Base-by-base conservation (phyloP, 2,797 vertebrate species). In the Falco cherrug region DNA sequence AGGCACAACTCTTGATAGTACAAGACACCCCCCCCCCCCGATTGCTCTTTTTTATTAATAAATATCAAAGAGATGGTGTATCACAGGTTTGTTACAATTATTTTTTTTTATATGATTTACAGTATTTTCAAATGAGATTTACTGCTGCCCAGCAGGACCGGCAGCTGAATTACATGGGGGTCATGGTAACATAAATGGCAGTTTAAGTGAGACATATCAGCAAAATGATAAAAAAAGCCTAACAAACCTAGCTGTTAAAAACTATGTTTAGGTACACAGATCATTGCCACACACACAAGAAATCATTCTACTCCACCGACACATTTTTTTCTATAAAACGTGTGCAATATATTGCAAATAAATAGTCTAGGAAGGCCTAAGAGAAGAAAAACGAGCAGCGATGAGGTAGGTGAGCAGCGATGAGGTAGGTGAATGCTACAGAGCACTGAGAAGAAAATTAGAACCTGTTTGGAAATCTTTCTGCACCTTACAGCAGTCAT, bases 401-500 rank as follows among this genome's bases (percentile, higher is more conserved):
- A 39, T 39, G 39, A 88, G 48, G 43, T 37, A 78, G 10, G 4
- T 12, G 7, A 56, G 43, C 5, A 4, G 39, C 39, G 39, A 39
- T 39, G 39, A 88, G 48, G 43, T 37, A 78, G 10, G 4, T 12
- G 47, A 91, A 65, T 43, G 37, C 33, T 28, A 81, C 51, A 39
- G 11, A 41, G 63, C 69, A 85, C 75, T 5, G 5, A 78, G 61
- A 96, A 51, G 68, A 85, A 92, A 91, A 94, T 13, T 3, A 73
- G 71, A 93, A 90, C 74, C 90, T 76, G 79, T 92, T 68, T 57
- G 75, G 80, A 93, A 91, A 86, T n/a, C 79, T 48, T 86, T 79
- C 89, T 13, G 45, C 95, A 96, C 90, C 85, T 96, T 67, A 86
- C 51, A 95, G 90, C 93, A 64, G 79, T 84, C 60, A 35, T 69